phyloP scores from a whole-genome alignment of 1,140 invertebrate genomes.

The Rhyacophila brunnea region DNA sequence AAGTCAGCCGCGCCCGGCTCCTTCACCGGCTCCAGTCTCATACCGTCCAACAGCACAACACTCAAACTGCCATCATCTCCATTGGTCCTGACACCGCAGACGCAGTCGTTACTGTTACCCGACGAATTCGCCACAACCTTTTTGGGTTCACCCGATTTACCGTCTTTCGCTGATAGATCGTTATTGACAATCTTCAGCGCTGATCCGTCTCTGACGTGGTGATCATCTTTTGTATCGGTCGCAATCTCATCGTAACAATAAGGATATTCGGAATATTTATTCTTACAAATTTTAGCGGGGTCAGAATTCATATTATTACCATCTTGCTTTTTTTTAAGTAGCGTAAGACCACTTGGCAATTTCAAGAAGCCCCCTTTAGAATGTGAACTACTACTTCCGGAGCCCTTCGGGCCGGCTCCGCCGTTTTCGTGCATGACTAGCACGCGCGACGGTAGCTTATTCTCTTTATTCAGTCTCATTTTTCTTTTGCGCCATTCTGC shows the following conservation, averaged over 20 bases:
- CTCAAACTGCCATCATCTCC: conserved; percentile 43
- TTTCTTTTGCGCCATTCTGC: conserved; percentile 73
- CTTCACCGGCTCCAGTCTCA: conserved; percentile 2
- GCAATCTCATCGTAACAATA: conserved; percentile 82
- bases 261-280: conserved; percentile 80
- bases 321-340: conserved; percentile 18
- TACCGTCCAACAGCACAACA: conserved; percentile 49
- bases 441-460: conserved; percentile 61
- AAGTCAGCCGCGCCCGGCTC: background rate
- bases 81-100: too few species aligned
- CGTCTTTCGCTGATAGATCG: conserved; percentile 15
- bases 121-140: background rate
- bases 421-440: conserved; percentile 62
- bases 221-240: conserved; percentile 64
- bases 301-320: conserved; percentile 40
- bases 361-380: conserved; percentile 22
- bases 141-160: conserved; percentile 24
- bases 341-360: conserved; percentile 8
- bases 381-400: conserved; percentile 51
- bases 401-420: conserved; percentile 49
- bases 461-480: conserved; percentile 58
- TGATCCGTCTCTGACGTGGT: conserved; percentile 49
- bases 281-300: conserved; percentile 70
- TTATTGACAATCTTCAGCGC: conserved; percentile 6
- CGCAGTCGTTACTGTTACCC: conserved; percentile 41